Evolutionary conservation across 2,113 vertebrate species (phyloP).

Genomic region (Brachionichthys hirsutus): DNA sequence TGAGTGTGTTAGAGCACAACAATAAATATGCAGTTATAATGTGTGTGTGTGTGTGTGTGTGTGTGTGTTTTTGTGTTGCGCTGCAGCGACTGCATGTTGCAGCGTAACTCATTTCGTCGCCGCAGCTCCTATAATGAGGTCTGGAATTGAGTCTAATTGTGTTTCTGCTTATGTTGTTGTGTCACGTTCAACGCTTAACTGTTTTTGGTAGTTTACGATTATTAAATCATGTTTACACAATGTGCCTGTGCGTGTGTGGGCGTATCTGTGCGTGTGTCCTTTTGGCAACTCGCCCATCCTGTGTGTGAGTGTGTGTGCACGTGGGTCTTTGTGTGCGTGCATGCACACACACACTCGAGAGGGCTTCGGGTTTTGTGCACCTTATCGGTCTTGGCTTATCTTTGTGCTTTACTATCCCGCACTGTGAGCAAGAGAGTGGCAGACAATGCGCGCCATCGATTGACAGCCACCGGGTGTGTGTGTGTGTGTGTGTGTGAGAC

Average conservation of each 20-base stretch:
- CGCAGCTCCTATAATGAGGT: conserved; percentile 11
- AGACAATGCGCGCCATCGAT: conserved; percentile 65
- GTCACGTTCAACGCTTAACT: conserved; percentile 20
- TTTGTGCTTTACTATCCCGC: conserved; percentile 57
- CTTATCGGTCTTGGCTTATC: conserved; percentile 65
- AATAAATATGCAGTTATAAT: too few species aligned
- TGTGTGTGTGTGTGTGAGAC: conserved; percentile 12
- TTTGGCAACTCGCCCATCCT: conserved; percentile 45
- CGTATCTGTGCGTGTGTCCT: neutral
- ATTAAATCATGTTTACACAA: too few species aligned
- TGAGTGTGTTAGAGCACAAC: too few species aligned
- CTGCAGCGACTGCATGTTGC: too few species aligned
- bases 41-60: neutral
- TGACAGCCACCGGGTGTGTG: conserved; percentile 23
- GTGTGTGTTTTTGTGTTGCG: neutral
- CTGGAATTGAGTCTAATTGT: conserved; percentile 13
- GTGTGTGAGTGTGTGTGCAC: conserved; percentile 3
- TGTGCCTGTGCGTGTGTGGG: conserved; percentile 4
- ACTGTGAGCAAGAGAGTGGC: conserved; percentile 59
- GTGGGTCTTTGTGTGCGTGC: conserved; percentile 13
- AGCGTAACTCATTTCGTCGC: conserved; percentile 1
- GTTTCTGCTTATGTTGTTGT: conserved; percentile 12
- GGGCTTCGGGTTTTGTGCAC: conserved; percentile 50
- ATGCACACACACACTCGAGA: conserved; percentile 18
- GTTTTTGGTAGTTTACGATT: conserved; percentile 18